phyloP scores from a whole-genome alignment of 53 echinoderm and acorn worm genomes.

The Paracentrotus lividus region DNA sequence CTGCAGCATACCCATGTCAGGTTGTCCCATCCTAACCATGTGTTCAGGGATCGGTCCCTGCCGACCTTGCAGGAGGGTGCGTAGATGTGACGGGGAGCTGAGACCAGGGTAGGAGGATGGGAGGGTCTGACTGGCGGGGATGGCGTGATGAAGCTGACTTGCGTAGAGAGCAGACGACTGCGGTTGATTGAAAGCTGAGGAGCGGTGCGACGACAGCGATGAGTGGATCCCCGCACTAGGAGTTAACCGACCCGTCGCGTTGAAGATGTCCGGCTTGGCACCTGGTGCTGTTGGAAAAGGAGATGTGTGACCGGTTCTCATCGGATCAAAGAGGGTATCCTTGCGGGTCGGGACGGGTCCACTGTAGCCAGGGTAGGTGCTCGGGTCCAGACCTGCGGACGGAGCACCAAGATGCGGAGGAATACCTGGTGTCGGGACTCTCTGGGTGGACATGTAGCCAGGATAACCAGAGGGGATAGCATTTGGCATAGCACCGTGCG shows the following conservation, averaged over 20 bases:
- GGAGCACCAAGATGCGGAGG: conserved; percentile 32
- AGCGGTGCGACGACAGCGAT: conserved; percentile 35
- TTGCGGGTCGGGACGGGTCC: conserved; percentile 42
- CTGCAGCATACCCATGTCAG: conserved; percentile 60
- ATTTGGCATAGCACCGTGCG: conserved; percentile 56
- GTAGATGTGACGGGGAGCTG: conserved; percentile 59
- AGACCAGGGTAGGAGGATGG: conserved; percentile 70
- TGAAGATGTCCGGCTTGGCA: conserved; percentile 62
- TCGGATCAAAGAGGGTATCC: conserved; percentile 58
- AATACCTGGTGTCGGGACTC: conserved; percentile 55
- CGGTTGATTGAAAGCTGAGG: conserved; percentile 60
- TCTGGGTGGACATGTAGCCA: conserved; percentile 42
- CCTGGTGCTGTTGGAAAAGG: conserved; percentile 49
- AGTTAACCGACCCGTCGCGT: conserved; percentile 44
- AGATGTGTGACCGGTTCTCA: conserved; percentile 59
- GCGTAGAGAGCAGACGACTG: conserved; percentile 43
- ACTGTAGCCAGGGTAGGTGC: conserved; percentile 50
- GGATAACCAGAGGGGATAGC: conserved; percentile 46
- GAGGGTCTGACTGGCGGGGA: conserved; percentile 60
- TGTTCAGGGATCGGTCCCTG: conserved; percentile 47
- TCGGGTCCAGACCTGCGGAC: not conserved
- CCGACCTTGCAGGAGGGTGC: conserved; percentile 54
- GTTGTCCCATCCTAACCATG: conserved; percentile 45
- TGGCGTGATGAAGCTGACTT: conserved; percentile 53
- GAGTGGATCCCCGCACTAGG: conserved; percentile 28